phyloP scores from a whole-genome alignment of 2,113 vertebrate genomes.

The Oenanthe melanoleuca region DNA sequence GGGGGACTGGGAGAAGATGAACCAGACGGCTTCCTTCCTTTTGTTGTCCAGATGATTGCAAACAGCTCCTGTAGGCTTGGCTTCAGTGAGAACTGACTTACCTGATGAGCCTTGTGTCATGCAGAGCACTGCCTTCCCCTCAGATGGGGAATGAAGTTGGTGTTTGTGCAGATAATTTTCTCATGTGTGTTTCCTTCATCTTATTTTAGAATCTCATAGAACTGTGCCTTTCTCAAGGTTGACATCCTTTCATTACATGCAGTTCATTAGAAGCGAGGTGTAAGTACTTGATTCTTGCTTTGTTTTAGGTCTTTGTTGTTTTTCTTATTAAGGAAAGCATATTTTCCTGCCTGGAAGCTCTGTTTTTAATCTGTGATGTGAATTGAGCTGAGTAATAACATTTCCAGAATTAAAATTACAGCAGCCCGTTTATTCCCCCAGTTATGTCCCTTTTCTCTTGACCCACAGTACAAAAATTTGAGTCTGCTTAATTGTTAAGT shows the following conservation, averaged over 20 bases:
- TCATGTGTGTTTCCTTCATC: neutral
- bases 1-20: neutral
- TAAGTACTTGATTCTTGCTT: neutral
- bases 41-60: neutral
- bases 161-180: neutral
- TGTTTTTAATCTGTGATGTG: neutral
- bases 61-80: neutral
- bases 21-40: neutral
- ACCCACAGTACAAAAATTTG: neutral
- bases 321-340: neutral
- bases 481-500: neutral
- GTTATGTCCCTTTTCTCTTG: neutral
- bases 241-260: neutral
- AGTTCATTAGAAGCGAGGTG: neutral
- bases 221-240: neutral
- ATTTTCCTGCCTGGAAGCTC: neutral
- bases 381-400: neutral
- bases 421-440: neutral
- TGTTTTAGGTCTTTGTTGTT: neutral
- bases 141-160: neutral
- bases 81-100: neutral
- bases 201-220: neutral
- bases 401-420: neutral
- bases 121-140: neutral
- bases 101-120: neutral